phyloP scores from a whole-genome alignment of 2,113 vertebrate genomes.

The Eurypyga helias region DNA sequence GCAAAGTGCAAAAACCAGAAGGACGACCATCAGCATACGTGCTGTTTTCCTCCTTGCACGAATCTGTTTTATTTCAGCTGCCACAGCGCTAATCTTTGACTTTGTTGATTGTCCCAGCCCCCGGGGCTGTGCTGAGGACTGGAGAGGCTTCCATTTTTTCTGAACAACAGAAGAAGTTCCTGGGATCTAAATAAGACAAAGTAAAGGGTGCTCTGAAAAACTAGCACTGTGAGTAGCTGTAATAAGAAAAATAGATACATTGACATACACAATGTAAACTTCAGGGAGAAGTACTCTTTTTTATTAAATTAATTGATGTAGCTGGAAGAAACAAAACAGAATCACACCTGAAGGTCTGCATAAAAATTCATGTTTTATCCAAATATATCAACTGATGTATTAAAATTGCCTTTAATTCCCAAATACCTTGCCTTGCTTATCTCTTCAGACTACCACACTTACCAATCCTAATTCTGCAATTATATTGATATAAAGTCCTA shows the following conservation, averaged over 20 bases:
- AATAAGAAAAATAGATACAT: not conserved
- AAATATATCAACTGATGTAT: not conserved
- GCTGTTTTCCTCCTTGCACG: conserved; percentile 91
- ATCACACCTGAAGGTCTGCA: not conserved
- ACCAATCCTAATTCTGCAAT: not conserved
- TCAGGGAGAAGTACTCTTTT: not conserved
- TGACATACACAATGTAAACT: not conserved
- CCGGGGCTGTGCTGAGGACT: conserved; percentile 75
- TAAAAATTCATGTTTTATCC: not conserved
- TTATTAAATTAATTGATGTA: not conserved
- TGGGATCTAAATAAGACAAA: conserved; percentile 84
- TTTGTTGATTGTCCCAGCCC: conserved; percentile 78
- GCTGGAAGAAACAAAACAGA: not conserved
- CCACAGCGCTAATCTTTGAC: conserved; percentile 83
- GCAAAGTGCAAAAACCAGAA: conserved; percentile 94
- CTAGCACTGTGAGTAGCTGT: not conserved
- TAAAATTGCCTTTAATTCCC: not conserved
- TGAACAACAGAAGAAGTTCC: conserved; percentile 90
- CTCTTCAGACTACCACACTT: not conserved
- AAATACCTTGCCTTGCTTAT: not conserved
- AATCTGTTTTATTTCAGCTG: conserved; percentile 96
- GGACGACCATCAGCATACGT: conserved; percentile 95
- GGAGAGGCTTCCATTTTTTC: conserved; percentile 89
- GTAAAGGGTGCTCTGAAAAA: not conserved
- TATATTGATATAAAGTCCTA: not conserved